phyloP scores from a whole-genome alignment of 2,888 invertebrate species.

The Lithophane ornitopus region DNA sequence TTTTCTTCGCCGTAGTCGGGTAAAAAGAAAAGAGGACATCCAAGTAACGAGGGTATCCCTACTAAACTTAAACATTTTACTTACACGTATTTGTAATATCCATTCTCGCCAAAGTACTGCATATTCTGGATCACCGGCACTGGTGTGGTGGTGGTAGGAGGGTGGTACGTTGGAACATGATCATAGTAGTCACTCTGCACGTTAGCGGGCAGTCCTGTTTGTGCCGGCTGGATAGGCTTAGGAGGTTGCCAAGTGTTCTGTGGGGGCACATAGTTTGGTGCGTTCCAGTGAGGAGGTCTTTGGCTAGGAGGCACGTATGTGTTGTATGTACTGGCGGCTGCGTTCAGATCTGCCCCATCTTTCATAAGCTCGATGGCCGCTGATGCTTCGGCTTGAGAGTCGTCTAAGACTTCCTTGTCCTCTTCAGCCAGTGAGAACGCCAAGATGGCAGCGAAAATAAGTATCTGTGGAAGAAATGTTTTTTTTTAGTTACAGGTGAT shows the following conservation, averaged over 20 bases:
- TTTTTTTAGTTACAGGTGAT: conserved; percentile 17
- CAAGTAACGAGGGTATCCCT: background rate
- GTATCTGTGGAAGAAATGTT: conserved; percentile 74
- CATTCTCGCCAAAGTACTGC: conserved; percentile 84
- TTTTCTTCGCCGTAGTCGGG: too few species aligned
- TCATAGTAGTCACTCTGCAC: conserved; percentile 69
- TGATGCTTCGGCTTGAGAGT: conserved; percentile 76
- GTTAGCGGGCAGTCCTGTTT: conserved; percentile 29
- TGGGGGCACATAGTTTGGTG: conserved; percentile 52
- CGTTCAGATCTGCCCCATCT: conserved; percentile 69
- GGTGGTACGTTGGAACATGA: conserved; percentile 59
- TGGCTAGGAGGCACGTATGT: conserved; percentile 71
- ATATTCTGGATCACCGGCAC: conserved; percentile 87
- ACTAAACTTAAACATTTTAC: conserved; percentile 64
- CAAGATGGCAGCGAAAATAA: conserved; percentile 77
- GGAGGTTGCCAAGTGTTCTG: conserved; percentile 62
- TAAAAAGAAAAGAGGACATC: background rate
- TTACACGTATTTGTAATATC: conserved; percentile 90
- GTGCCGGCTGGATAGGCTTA: conserved; percentile 50
- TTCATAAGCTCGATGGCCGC: conserved; percentile 74
- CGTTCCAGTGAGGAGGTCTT: conserved; percentile 69
- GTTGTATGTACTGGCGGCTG: conserved; percentile 73
- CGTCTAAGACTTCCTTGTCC: conserved; percentile 71
- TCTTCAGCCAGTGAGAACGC: conserved; percentile 81
- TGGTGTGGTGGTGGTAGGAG: conserved; percentile 76